Conservation (phyloP, 2,888 invertebrate genomes). For the Troilus luridus region DNA sequence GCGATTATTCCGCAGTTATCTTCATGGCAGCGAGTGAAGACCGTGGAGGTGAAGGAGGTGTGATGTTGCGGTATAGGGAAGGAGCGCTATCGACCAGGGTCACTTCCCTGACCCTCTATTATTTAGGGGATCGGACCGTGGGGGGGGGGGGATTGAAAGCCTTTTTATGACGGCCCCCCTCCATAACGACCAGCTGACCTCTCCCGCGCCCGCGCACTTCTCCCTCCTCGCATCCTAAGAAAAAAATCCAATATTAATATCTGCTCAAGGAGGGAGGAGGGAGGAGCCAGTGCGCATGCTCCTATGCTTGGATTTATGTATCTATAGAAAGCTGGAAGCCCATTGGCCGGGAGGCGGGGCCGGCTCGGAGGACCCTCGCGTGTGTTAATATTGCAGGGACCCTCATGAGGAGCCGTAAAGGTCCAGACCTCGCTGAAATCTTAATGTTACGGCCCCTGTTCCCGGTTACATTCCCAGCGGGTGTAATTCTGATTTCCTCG, state of each 20-base stretch:
- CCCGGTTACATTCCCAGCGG: slow-evolving; percentile 43
- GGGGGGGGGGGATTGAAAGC: slow-evolving; percentile 58
- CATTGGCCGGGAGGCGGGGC: slow-evolving; percentile 56
- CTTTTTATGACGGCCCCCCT: slow-evolving; percentile 59
- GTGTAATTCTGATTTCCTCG: slow-evolving; percentile 41
- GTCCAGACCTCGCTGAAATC: slow-evolving; percentile 44
- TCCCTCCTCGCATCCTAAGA: not conserved
- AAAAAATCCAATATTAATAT: slow-evolving; percentile 60
- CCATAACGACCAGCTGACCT: slow-evolving; percentile 56
- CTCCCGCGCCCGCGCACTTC: slow-evolving; percentile 46
- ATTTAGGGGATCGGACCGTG: slow-evolving; percentile 51
- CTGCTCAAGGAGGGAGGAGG: slow-evolving; percentile 31
- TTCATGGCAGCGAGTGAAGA: not conserved
- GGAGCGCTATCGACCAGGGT: slow-evolving; percentile 57
- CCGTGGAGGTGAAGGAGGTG: slow-evolving; percentile 49
- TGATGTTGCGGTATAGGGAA: slow-evolving; percentile 54
- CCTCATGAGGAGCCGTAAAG: slow-evolving; percentile 49
- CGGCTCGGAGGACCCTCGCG: not conserved
- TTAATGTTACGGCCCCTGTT: slow-evolving; percentile 49
- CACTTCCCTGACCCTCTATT: slow-evolving; percentile 56
- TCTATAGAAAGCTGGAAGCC: slow-evolving; percentile 54
- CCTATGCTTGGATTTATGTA: slow-evolving; percentile 58
- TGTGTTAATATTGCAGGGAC: slow-evolving; percentile 54
- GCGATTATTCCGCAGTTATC: not conserved
- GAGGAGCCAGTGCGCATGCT: slow-evolving; percentile 37